Conservation (phyloP, 1,140 invertebrate genomes). For the Octopus bimaculoides region DNA sequence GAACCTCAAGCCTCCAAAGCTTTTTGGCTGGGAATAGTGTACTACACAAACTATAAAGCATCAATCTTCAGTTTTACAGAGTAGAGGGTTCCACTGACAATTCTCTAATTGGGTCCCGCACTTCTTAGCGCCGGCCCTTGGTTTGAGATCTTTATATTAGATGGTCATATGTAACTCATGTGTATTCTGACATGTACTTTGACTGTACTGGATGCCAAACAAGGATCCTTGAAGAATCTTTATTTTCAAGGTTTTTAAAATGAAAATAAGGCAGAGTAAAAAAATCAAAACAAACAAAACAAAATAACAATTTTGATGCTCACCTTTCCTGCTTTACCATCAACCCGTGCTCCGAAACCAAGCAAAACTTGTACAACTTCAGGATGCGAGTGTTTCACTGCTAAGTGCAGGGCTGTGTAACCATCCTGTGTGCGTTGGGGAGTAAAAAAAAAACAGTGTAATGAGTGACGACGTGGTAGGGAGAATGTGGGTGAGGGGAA, state of each 20-base stretch:
- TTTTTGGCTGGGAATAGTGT: too few relatives aligned
- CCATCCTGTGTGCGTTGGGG: constrained; percentile 71
- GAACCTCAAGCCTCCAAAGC: too few relatives aligned
- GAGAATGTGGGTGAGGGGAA: too few relatives aligned
- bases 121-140: too few relatives aligned
- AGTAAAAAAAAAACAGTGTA: too few relatives aligned
- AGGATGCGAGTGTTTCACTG: constrained; percentile 94
- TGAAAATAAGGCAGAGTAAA: background rate
- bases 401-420: constrained; percentile 97
- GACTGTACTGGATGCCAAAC: background rate
- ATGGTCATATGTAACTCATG: too few relatives aligned
- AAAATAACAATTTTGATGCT: constrained; percentile 11
- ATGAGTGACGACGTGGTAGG: too few relatives aligned
- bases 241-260: background rate
- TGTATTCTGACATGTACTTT: background rate
- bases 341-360: constrained; percentile 94
- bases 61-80: too few relatives aligned
- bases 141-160: too few relatives aligned
- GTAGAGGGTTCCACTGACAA: too few relatives aligned
- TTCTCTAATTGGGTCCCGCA: too few relatives aligned
- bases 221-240: background rate
- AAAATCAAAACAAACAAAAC: background rate
- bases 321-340: constrained; percentile 75
- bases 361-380: constrained; percentile 93
- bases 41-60: too few relatives aligned